A percentile compares a stretch with the other conserved stretches of the same genome.
These are phyloP conservation scores for Perca fluviatilis DNA, from an alignment of 2,113 vertebrate species.

Conservation along the genomic window DNA sequence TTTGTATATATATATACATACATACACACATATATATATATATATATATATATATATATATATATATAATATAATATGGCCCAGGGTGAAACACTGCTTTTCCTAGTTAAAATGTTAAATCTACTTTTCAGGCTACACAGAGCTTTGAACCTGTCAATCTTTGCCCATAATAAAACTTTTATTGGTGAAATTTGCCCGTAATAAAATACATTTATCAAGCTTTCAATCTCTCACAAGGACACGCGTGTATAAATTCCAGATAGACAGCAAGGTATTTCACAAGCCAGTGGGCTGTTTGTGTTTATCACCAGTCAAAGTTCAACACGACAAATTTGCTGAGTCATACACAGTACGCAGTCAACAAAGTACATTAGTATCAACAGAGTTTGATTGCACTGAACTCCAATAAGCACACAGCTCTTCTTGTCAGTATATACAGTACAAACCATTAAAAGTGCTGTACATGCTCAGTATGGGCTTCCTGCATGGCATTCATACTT, in stretches of 20 bases:
- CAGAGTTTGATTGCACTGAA: background rate
- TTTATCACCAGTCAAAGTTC: conserved; percentile 40
- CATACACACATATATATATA: too few relatives aligned
- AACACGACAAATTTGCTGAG: conserved; percentile 22
- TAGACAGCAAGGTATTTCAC: background rate
- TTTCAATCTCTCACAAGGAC: background rate
- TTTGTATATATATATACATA: too few relatives aligned
- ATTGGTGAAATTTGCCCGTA: background rate
- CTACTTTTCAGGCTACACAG: background rate
- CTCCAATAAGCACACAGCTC: background rate
- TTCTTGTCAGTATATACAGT: background rate
- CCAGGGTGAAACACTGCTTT: background rate
- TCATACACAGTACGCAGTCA: background rate
- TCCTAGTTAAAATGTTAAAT: background rate
- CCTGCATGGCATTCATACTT: background rate
- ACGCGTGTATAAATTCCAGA: background rate
- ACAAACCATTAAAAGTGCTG: background rate
- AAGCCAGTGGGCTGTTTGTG: background rate
- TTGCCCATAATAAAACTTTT: background rate
- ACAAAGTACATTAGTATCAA: background rate
- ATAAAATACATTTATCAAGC: background rate
- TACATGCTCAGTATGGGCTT: background rate
- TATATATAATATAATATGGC: too few relatives aligned
- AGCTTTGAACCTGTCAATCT: background rate
- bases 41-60: too few relatives aligned